Evolutionary conservation across 2,888 invertebrate species (phyloP).

Genomic region (Acrocyrtus sp.): DNA sequence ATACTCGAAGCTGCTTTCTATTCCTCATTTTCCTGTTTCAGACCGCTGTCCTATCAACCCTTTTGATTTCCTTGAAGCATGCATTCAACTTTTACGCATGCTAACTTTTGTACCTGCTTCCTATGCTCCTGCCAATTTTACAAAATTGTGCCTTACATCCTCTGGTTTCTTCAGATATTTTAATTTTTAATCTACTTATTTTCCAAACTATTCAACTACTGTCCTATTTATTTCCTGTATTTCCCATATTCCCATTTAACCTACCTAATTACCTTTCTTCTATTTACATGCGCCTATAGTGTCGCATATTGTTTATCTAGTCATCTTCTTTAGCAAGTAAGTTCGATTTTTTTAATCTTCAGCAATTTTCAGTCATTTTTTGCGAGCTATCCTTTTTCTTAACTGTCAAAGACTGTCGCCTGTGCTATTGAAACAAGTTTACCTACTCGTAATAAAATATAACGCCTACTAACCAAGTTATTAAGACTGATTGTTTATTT

Average conservation of each 20-base stretch:
- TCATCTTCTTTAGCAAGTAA: conserved; percentile 21
- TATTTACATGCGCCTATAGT: no score
- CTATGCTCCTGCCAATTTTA: neutral
- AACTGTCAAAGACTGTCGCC: conserved; percentile 13
- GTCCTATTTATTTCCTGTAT: neutral
- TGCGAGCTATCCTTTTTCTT: neutral
- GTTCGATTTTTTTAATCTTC: neutral
- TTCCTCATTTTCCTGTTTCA: neutral
- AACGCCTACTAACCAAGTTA: no score
- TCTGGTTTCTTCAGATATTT: neutral
- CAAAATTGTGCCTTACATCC: neutral
- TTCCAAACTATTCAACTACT: neutral
- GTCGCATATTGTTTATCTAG: conserved; percentile 30
- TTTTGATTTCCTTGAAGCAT: conserved; percentile 18
- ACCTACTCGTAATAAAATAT: no score
- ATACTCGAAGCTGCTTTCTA: no score
- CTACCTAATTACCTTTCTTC: neutral
- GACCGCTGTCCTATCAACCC: neutral
- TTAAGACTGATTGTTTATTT: no score
- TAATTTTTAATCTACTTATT: neutral
- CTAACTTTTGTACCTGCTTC: neutral
- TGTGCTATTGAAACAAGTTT: neutral
- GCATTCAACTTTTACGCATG: neutral
- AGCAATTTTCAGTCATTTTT: neutral
- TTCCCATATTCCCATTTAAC: neutral